Base-by-base conservation (phyloP, 2,113 vertebrate genomes). In the Nothoprocta perdicaria region DNA sequence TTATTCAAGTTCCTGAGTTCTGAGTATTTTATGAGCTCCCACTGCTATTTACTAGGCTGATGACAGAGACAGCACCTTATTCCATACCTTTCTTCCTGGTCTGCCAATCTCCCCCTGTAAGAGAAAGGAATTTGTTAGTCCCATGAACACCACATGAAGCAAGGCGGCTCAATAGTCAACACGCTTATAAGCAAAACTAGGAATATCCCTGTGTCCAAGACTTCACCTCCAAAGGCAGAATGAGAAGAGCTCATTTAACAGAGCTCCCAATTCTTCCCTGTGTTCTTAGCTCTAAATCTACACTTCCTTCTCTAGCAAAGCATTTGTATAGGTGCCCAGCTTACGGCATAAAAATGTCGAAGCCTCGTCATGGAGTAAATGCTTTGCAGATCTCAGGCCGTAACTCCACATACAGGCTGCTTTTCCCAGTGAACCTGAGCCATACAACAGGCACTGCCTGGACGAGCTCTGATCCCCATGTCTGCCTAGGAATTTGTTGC, bases 41-140 rank as follows among this genome's bases (percentile, higher is more conserved):
- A 18, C 19, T 86, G 55, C 24, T 76, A 4, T 9, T 1, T 48
- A 53, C 40, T 31, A 22, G 19, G 43, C 3, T 1, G 4, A 6
- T 66, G 68, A 83, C 68, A 72, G 50, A 80, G 69, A 65, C 35
- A 80, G 41, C 46, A 84, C 40, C 24, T 94, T 53, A 21, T 27
- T 79, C 83, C 98, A 97, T 98, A 99, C 99, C 99, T 99, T 99
- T 98, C 98, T 98, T 97, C 99, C 99, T 79, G 99, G 99, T 97
- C 98, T 98, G 97, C 99, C 99, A 91, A 99, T 98, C 97, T 99
- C 99, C 97, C 99, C 99, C 99, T 99, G 98, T 89, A 92, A 96
- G 97, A 94, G 48, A 94, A 96, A 95, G 89, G 71, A 90, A 95
- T 16, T 61, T 6, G n/a, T 97, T 45, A 97, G 84, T 77, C 63